These are phyloP conservation scores for Nemotelus pantherinus DNA, from an alignment of 2,888 invertebrate species.

Conservation along the genomic window DNA sequence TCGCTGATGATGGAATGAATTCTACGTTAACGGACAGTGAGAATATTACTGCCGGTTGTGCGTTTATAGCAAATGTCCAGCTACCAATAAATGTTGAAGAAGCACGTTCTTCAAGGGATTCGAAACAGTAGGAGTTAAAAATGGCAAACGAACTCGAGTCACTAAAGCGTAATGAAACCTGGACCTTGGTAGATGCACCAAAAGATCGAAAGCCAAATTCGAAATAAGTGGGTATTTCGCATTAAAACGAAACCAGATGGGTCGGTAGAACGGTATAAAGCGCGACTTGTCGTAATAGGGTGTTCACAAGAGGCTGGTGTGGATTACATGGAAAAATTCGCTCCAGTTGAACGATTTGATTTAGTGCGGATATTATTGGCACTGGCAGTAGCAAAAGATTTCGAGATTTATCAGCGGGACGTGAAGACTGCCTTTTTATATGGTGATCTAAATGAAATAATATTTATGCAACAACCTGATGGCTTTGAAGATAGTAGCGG, in stretches of 20 bases:
- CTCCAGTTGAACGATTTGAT: neutral
- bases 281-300: neutral
- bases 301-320: neutral
- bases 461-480: no score
- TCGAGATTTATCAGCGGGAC: constrained; percentile 3
- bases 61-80: constrained; percentile 6
- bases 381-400: constrained; percentile 12
- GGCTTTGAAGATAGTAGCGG: no score
- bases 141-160: neutral
- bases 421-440: constrained; percentile 20
- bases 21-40: constrained; percentile 5
- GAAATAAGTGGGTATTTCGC: neutral
- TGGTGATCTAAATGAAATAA: neutral
- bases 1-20: neutral
- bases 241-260: constrained; percentile 16
- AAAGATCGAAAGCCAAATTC: constrained; percentile 8
- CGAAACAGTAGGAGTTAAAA: constrained; percentile 3
- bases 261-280: constrained; percentile 10
- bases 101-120: neutral
- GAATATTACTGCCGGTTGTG: neutral
- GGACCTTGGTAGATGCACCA: neutral
- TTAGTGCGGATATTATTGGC: constrained; percentile 1
- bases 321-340: neutral
- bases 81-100: neutral
- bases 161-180: constrained; percentile 9